Evolutionary conservation across 2,797 vertebrate genomes (phyloP).

Genomic region (Chiroxiphia lanceolata): DNA sequence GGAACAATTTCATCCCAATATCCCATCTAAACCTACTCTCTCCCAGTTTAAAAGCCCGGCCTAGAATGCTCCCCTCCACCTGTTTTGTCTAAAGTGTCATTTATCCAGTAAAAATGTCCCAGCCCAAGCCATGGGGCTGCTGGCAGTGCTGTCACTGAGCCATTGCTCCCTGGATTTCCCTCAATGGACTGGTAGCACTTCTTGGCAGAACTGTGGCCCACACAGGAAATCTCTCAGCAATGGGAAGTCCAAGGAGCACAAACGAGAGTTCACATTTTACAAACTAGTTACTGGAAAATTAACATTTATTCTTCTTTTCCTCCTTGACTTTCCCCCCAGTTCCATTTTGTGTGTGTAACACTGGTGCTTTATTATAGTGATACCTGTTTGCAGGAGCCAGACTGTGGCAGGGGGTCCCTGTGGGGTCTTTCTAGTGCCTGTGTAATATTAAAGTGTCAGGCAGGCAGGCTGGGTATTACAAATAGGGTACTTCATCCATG

Average conservation of each 20-base stretch:
- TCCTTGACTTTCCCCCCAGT: conserved; percentile 30
- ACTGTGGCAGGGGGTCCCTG: conserved; percentile 72
- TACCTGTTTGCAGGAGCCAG: conserved; percentile 72
- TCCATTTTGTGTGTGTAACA: conserved; percentile 48
- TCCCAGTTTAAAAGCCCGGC: neutral
- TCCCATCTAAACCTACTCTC: neutral
- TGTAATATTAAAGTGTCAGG: conserved; percentile 79
- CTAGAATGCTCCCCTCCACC: neutral
- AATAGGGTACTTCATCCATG: conserved; percentile 80
- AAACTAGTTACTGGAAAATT: conserved; percentile 57
- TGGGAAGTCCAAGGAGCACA: neutral
- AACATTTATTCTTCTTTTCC: conserved; percentile 55
- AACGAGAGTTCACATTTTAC: conserved; percentile 36
- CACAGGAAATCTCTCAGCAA: neutral
- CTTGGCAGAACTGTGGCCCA: neutral
- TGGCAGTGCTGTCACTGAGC: neutral
- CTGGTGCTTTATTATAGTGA: conserved; percentile 73
- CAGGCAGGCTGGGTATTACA: conserved; percentile 74
- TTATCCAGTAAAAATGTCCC: neutral
- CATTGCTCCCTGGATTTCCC: neutral
- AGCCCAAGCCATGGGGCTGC: neutral
- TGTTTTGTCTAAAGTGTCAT: neutral
- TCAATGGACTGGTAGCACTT: neutral
- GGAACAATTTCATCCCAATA: neutral
- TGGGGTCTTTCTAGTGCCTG: conserved; percentile 74